Base-by-base conservation (phyloP, 2,888 invertebrate species). In the Polyploca ridens region DNA sequence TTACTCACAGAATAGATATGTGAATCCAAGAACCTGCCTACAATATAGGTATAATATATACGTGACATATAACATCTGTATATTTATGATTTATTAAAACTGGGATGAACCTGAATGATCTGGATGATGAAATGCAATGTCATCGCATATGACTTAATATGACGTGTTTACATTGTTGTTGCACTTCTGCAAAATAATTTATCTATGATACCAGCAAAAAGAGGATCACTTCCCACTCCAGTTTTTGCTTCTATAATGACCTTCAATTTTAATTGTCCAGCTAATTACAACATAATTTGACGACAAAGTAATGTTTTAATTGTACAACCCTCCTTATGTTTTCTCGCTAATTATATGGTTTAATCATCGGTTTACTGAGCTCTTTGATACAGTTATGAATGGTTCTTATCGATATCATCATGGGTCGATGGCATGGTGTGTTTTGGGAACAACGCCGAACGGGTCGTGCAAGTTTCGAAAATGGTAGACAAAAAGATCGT, bases 201-300 rank as follows among this genome's bases (percentile, higher is more conserved):
- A 75, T 86, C 87, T 84, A 69, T 79, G 76, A 70, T 65, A 66
- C 59, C 72, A 72, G 78, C 82, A 86, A 90, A 88, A 89, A 86
- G 84, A 83, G 81, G 87, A 89, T 89, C 88, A 86, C 82, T 88
- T 87, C 86, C 87, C 88, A 84, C 86, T 87, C 85, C 77, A 86
- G 83, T 91, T 93, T 91, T 92, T 91, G 83, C 84, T 69, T 82
- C 81, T 75, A 67, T 90, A 91, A 91, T 89, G 89, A 87, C 87
- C 89, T 90, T 89, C 90, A 88, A 91, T 89, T 87, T 88, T 91
- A 93, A 93, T 93, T 88, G 81, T 79, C 78, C 77, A 68, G 82
- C 77, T 91, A 92, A 93, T 93, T 93, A 92, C 90, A 81, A 88
- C 85, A 89, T 90, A 92, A 91, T 91, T 93, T 89, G 85, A 86